Base-by-base conservation (phyloP, 2,797 vertebrate species). In the Botia kubotai region DNA sequence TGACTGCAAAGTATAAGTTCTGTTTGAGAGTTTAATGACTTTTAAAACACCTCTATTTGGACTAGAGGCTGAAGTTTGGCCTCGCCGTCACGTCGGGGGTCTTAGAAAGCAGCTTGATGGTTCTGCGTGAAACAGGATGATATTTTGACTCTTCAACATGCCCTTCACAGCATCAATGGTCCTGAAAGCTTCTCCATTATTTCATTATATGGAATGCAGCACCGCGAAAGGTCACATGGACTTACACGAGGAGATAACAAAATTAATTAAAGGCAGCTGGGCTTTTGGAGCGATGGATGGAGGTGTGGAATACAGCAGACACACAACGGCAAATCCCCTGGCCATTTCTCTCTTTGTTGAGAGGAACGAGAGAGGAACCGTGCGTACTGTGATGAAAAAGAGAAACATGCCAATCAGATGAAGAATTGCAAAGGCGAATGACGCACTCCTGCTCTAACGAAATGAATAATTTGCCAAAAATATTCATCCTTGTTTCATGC, bases 191-290 rank as follows among this genome's bases (percentile, higher is more conserved):
- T 90, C 88, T 90, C 86, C 85, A 91, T 86, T 82, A 77, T 85
- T 87, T 86, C 83, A 76, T 84, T 82, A 82, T 84, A 10, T 43
- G 83, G 71, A 86, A 83, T 74, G 88, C 88, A 91, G 91, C 91
- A 85, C 90, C 81, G 89, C 88, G 90, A 95, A 87, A 95, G 94
- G 94, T 94, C 94, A 90, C 77, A 2, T 77, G 81, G 91, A 93
- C 91, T 90, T 92, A 93, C 90, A 93, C 86, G 90, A 87, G 81
- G 80, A 87, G 92, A 93, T 93, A 92, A 91, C 89, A 87, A 88
- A 90, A 91, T 93, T 91, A 92, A 93, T 93, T 91, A 92, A 92
- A 91, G 89, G 76, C 72, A 84, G 81, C 81, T 58, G 52, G 82
- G 82, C 86, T 84, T 81, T 84, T 13, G 55, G 83, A 79, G 89